A percentile compares a stretch with the other conserved stretches of the same genome.
phyloP scores from a whole-genome alignment of 2,113 vertebrate species.

The Picathartes gymnocephalus region DNA sequence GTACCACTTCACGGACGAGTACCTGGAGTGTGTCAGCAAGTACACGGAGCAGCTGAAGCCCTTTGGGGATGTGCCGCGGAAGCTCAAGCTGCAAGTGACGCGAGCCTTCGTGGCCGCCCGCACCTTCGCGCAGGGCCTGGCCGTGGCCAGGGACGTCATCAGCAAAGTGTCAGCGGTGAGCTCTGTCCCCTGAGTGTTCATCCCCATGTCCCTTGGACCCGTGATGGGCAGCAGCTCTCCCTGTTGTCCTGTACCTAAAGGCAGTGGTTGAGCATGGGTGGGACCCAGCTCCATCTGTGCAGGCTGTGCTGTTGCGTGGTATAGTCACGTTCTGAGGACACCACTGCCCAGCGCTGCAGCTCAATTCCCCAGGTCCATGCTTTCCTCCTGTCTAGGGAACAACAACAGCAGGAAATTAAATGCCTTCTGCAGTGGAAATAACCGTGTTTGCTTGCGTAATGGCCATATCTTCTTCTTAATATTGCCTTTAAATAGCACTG shows the following conservation, averaged over 20 bases:
- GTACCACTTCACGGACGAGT: constrained; percentile 89
- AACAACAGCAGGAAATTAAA: background rate
- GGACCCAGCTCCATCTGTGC: background rate
- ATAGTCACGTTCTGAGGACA: background rate
- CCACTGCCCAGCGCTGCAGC: background rate
- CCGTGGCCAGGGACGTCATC: constrained; percentile 84
- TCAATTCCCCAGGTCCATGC: background rate
- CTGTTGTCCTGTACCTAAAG: background rate
- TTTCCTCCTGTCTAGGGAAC: background rate
- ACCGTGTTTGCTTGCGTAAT: background rate
- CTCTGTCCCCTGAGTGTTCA: fast-evolving
- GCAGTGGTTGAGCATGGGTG: fast-evolving
- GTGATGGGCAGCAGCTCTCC: fast-evolving
- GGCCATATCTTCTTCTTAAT: background rate
- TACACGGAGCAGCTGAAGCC: constrained; percentile 94
- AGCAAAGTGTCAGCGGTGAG: constrained; percentile 89
- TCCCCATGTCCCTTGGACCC: fast-evolving
- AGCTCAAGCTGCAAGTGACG: constrained; percentile 89
- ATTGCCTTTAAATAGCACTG: constrained; percentile 10
- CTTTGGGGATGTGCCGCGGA: constrained; percentile 93
- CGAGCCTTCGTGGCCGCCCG: constrained; percentile 90
- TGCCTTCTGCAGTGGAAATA: constrained; percentile 11
- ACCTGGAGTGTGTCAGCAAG: constrained; percentile 94
- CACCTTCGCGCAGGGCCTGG: constrained; percentile 88
- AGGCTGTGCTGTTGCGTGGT: fast-evolving